These are phyloP conservation scores for Mycteria americana DNA, from an alignment of 2,797 vertebrate species.

Conservation along the genomic window DNA sequence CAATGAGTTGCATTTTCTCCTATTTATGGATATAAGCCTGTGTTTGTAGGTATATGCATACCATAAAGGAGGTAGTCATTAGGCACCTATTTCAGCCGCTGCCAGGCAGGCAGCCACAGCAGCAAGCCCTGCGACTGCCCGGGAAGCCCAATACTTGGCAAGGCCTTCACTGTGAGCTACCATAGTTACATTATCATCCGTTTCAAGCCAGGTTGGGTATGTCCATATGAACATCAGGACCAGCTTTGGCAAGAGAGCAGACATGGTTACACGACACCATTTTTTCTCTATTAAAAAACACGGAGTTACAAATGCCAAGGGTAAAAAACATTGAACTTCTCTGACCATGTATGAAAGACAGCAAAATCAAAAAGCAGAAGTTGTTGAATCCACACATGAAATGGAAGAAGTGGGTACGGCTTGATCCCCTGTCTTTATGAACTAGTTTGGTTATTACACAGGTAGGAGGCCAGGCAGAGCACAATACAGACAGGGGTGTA, in stretches of 20 bases:
- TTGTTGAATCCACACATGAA: not conserved
- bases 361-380: not conserved
- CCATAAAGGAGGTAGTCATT: not conserved
- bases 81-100: not conserved
- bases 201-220: not conserved
- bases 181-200: not conserved
- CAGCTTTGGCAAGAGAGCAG: not conserved
- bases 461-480: not conserved
- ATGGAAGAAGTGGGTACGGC: not conserved
- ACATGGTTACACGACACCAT: fast-evolving
- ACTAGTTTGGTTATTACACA: not conserved
- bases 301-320: not conserved
- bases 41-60: fast-evolving
- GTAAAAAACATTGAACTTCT: not conserved
- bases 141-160: not conserved
- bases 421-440: not conserved
- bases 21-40: not conserved
- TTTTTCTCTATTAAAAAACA: not conserved
- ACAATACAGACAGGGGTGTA: not conserved
- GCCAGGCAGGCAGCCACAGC: not conserved
- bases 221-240: not conserved
- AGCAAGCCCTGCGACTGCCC: not conserved
- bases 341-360: not conserved
- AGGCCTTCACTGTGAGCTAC: not conserved
- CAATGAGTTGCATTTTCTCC: not conserved